These are phyloP conservation scores for Unio pictorum DNA, from an alignment of 2,888 invertebrate species.

Conservation along the genomic window DNA sequence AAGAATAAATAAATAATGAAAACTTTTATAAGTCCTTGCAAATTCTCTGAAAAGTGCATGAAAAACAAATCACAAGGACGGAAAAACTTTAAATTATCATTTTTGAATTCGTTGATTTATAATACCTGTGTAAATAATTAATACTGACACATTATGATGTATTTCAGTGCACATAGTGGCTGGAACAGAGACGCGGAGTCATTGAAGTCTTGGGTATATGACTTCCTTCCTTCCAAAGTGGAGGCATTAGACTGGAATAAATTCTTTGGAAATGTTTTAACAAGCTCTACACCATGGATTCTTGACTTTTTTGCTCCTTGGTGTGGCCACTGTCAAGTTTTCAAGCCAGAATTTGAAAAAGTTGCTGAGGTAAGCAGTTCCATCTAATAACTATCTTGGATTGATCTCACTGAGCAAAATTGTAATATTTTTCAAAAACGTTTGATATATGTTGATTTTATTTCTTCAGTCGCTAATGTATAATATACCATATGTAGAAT, in stretches of 20 bases:
- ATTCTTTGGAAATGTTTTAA: slow-evolving; percentile 74
- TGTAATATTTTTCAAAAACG: too few species aligned
- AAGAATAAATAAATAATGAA: too few species aligned
- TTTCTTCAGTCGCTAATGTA: too few species aligned
- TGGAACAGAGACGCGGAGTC: slow-evolving; percentile 78
- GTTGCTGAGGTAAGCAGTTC: slow-evolving; percentile 76
- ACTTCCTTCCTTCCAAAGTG: slow-evolving; percentile 78
- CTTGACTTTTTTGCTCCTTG: slow-evolving; percentile 71
- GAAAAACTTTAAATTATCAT: too few species aligned
- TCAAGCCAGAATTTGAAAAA: slow-evolving; percentile 80
- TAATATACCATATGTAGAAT: too few species aligned
- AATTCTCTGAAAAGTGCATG: too few species aligned
- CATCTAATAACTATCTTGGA: too few species aligned
- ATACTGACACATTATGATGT: slow-evolving; percentile 20
- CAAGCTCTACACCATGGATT: slow-evolving; percentile 74
- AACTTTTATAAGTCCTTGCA: too few species aligned
- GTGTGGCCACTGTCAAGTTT: slow-evolving; percentile 77
- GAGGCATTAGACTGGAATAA: slow-evolving; percentile 53
- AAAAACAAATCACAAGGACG: too few species aligned
- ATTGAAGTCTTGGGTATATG: slow-evolving; percentile 78
- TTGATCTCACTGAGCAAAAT: too few species aligned
- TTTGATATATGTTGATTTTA: too few species aligned
- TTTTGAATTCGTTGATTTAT: too few species aligned
- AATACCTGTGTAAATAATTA: neutral
- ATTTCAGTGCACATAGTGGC: slow-evolving; percentile 76